Evolutionary conservation across 2,797 vertebrate species (phyloP).

Genomic region (Tauraco hartlaubi): DNA sequence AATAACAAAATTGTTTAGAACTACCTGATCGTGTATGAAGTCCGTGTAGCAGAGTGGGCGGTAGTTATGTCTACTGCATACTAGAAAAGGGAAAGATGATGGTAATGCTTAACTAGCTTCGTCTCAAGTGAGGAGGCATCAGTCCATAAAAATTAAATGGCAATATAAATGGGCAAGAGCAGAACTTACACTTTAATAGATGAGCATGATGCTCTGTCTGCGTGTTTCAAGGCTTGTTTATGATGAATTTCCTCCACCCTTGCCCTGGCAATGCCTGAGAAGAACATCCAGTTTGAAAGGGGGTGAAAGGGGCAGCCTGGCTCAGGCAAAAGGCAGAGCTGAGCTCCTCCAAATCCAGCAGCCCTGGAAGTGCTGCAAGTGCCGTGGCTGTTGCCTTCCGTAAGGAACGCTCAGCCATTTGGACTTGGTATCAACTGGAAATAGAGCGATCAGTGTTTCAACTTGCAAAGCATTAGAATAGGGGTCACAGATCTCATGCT

Average conservation of each 20-base stretch:
- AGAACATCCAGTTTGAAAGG: neutral
- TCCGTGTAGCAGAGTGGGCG: neutral
- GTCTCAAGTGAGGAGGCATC: neutral
- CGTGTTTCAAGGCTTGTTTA: neutral
- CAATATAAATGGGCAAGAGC: neutral
- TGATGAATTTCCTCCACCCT: neutral
- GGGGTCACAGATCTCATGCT: neutral
- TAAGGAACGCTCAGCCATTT: neutral
- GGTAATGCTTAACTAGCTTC: neutral
- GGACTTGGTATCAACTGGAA: neutral
- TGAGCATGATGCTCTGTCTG: neutral
- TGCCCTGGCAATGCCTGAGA: neutral
- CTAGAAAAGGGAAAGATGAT: neutral
- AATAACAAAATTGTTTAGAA: neutral
- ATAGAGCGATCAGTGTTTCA: neutral
- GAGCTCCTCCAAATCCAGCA: neutral
- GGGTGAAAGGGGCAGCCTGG: neutral
- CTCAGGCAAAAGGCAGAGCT: neutral
- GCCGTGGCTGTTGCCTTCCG: neutral
- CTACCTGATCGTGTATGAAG: neutral
- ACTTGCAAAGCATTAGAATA: neutral
- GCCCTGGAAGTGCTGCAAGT: rapidly evolving
- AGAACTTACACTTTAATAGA: neutral
- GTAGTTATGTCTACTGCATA: rapidly evolving
- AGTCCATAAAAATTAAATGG: neutral